Base-by-base conservation (phyloP, 1,140 invertebrate species). In the Cyphomyrmex costatus region DNA sequence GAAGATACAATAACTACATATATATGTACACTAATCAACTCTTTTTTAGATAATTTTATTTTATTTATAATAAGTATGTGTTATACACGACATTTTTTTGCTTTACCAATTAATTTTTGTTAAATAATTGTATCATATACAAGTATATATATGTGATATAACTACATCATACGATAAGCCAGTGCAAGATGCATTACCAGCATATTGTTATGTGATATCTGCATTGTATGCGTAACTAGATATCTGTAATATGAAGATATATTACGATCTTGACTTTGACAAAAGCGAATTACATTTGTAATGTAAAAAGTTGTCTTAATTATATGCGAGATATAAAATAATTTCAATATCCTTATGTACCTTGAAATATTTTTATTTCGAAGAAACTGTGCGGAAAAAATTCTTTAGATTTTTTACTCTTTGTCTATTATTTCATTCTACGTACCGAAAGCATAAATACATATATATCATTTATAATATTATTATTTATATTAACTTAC, bases 241-340 rank as follows among this genome's bases (percentile, higher is more conserved):
- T 60, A 76, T 76, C 53, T 8, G 53, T 60, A 76, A 76, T 14
- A 76, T 76, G 14, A 76, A 21, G 30, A 24, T 76, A 24, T 76
- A 74, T 58, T 27, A 56, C 1, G 27, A 56, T 74, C 6, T 74
- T 56, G 30, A 74, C n/a, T 33, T 58, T 58, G 30, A 33, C 51
- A 74, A 56, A 36, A 58, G 14, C 30, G 21, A 42, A 8, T 60
- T 27, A 27, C 7, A 2, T 76, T 74, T 74, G 14, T 58, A 8
- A 16, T 16, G 14, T 74, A 58, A 56, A 56, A 36, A 56, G 12
- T 74, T 58, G 51, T 58, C n/a, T n/a, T 8, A 56, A 16, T 74
- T 16, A 24, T 78, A 14, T 65, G 3, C 24, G 19, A 61, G 12
- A 49, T 65, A 42, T 27, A 33, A 58, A 42, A 27, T 16, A 65